Evolutionary conservation across 2,888 invertebrate species (phyloP).

Genomic region (Zele albiditarsus): DNA sequence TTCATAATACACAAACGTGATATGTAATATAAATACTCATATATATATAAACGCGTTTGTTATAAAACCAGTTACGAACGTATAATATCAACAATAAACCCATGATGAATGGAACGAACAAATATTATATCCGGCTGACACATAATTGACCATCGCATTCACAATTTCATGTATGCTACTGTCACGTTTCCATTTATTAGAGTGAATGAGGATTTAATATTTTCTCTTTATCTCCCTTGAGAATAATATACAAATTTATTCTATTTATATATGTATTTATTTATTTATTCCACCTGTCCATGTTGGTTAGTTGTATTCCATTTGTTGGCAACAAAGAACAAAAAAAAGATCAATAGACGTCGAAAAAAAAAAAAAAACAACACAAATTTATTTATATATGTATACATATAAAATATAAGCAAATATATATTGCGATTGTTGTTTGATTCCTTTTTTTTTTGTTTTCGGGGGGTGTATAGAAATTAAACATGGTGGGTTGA

Average conservation of each 20-base stretch:
- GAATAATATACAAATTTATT: too few species aligned
- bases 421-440: neutral
- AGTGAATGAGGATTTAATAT: too few species aligned
- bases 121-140: slow-evolving; percentile 38
- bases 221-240: neutral
- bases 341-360: neutral
- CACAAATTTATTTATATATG: neutral
- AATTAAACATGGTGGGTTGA: slow-evolving; percentile 44
- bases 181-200: too few species aligned
- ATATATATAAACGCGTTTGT: too few species aligned
- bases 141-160: slow-evolving; percentile 40
- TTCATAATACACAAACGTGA: neutral
- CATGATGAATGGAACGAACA: slow-evolving; percentile 47
- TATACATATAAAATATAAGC: neutral
- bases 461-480: slow-evolving; percentile 39
- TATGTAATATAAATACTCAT: neutral
- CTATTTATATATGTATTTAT: neutral
- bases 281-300: slow-evolving; percentile 7
- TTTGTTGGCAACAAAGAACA: neutral
- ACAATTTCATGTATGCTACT: too few species aligned
- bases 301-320: slow-evolving; percentile 20
- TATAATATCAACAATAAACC: slow-evolving; percentile 26
- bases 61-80: neutral
- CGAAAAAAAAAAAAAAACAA: neutral
- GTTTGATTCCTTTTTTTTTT: neutral